phyloP scores from a whole-genome alignment of 2,888 invertebrate species.

The Pachycephus smyrnensis region DNA sequence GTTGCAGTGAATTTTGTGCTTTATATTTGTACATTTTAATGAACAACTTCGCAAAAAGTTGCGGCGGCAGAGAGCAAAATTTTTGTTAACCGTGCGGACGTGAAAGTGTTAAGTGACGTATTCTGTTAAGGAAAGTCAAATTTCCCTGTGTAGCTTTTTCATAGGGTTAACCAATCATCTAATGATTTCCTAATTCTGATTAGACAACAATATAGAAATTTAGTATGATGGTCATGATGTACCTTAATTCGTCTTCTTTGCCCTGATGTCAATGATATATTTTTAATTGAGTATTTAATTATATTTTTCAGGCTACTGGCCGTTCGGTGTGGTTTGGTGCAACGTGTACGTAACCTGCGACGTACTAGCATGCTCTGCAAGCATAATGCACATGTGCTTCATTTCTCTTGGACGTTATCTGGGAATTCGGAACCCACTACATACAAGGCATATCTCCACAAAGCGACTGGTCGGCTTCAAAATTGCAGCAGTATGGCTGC shows the following conservation, averaged over 20 bases:
- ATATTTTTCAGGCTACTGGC: conserved; percentile 84
- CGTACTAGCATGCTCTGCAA: conserved; percentile 93
- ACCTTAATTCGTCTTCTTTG: no score
- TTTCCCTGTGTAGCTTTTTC: no score
- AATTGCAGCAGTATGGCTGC: conserved; percentile 92
- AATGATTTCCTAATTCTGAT: no score
- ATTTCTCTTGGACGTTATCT: conserved; percentile 90
- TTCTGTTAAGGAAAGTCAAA: no score
- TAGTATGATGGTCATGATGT: no score
- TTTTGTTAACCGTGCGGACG: no score
- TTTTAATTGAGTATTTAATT: no score
- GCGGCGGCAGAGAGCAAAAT: conserved; percentile 10
- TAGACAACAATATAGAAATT: no score
- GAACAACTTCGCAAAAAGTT: conserved; percentile 17
- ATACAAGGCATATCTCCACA: conserved; percentile 86
- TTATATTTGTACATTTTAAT: conserved; percentile 19
- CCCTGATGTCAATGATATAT: no score
- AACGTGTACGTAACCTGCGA: conserved; percentile 96
- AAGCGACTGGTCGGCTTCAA: conserved; percentile 86
- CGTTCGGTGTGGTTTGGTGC: conserved; percentile 92
- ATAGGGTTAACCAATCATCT: no score
- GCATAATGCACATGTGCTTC: conserved; percentile 96
- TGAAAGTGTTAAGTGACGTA: no score
- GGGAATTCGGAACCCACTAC: conserved; percentile 90
- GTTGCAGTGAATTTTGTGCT: conserved; percentile 15